Evolutionary conservation across 2,797 vertebrate species (phyloP).

Genomic region (Hydrolagus colliei): DNA sequence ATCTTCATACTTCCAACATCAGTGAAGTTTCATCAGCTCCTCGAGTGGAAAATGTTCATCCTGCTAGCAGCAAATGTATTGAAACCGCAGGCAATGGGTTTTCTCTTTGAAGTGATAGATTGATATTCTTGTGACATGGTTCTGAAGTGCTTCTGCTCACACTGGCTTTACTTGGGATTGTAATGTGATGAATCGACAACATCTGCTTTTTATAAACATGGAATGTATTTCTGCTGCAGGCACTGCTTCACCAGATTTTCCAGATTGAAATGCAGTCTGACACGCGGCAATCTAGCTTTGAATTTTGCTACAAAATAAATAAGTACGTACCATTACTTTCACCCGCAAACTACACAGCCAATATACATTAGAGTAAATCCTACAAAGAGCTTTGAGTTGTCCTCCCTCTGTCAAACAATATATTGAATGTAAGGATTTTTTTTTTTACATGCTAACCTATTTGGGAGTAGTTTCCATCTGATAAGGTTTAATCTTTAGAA

Average conservation of each 20-base stretch:
- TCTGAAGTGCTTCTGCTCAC: background rate
- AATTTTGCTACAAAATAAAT: background rate
- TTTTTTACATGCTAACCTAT: background rate
- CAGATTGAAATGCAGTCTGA: background rate
- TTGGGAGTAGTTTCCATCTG: background rate
- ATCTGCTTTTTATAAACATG: background rate
- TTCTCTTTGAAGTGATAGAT: background rate
- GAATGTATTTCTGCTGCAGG: background rate
- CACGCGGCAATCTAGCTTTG: background rate
- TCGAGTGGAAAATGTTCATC: background rate
- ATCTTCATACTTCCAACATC: background rate
- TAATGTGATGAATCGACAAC: background rate
- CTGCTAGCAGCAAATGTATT: background rate
- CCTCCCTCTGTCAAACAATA: no score
- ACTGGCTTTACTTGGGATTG: slow-evolving; percentile 5
- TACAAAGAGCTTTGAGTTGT: no score
- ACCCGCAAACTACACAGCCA: no score
- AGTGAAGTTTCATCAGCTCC: background rate
- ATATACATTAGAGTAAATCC: no score
- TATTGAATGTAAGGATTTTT: no score
- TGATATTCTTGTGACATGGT: background rate
- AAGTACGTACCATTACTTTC: background rate
- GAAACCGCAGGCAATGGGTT: background rate
- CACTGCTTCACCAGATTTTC: background rate
- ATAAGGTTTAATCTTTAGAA: background rate